Conservation (phyloP, 2,888 invertebrate species). For the Tetanocera ferruginea region DNA sequence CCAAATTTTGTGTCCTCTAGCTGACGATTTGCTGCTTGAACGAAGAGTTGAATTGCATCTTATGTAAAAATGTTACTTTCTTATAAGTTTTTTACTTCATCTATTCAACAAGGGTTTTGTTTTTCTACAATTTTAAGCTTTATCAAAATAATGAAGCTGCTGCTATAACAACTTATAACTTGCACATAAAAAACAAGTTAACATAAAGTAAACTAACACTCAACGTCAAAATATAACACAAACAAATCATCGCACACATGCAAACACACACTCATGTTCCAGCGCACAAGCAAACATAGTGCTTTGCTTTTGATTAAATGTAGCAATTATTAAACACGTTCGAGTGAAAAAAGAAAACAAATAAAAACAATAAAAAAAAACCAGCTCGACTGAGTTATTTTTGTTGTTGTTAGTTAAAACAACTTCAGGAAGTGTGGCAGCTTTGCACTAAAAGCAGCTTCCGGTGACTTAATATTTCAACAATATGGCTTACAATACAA, state of each 20-base stretch:
- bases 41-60: neutral
- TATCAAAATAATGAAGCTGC: neutral
- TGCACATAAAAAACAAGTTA: neutral
- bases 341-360: neutral
- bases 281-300: neutral
- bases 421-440: neutral
- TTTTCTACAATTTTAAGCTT: too few species aligned
- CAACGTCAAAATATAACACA: neutral
- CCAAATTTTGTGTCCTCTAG: slow-evolving; percentile 1
- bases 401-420: neutral
- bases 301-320: neutral
- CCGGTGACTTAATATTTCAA: slow-evolving; percentile 17
- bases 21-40: neutral
- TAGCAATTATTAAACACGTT: slow-evolving; percentile 4
- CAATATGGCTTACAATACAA: slow-evolving; percentile 1
- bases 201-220: neutral
- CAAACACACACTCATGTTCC: neutral
- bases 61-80: too few species aligned
- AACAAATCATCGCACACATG: neutral
- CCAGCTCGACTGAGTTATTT: neutral
- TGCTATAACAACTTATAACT: neutral
- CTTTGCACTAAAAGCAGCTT: slow-evolving; percentile 16
- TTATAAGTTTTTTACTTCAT: too few species aligned
- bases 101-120: too few species aligned
- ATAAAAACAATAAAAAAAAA: too few species aligned